A percentile compares a stretch with the other conserved stretches of the same genome.
Conservation (phyloP, 2,888 invertebrate genomes). For the Flexamia atlantica region DNA sequence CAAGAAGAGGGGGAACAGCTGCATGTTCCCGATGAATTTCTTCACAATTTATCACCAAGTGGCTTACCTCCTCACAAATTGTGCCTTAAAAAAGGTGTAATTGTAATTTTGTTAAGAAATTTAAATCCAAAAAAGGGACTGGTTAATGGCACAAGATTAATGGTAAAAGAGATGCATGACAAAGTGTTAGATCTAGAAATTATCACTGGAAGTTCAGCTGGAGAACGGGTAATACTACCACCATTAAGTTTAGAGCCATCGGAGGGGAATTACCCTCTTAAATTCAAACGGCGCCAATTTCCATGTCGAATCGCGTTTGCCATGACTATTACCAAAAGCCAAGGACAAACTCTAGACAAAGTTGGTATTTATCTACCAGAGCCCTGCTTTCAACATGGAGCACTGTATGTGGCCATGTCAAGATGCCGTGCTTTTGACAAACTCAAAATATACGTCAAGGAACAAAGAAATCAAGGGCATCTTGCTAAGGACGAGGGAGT, state of each 20-base stretch:
- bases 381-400: not conserved
- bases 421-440: not conserved
- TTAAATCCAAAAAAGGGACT: conserved; percentile 27
- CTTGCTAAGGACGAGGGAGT: not conserved
- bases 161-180: not conserved
- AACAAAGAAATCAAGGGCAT: not conserved
- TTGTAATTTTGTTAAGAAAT: conserved; percentile 5
- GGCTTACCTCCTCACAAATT: conserved; percentile 13
- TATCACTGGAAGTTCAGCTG: not conserved
- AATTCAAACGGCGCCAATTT: not conserved
- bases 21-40: conserved; percentile 10
- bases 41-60: conserved; percentile 16
- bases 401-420: not conserved
- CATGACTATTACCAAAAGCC: not conserved
- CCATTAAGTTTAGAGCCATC: not conserved
- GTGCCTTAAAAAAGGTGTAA: conserved; percentile 24
- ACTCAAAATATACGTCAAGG: not conserved
- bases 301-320: not conserved
- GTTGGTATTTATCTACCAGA: not conserved
- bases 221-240: not conserved
- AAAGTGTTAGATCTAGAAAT: not conserved
- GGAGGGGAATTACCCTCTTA: not conserved
- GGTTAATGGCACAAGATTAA: conserved; percentile 4
- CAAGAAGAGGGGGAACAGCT: conserved; percentile 26
- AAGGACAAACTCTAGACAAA: not conserved